Evolutionary conservation across 1,140 invertebrate species (phyloP).

Genomic region (Rhagoletis zephyria): DNA sequence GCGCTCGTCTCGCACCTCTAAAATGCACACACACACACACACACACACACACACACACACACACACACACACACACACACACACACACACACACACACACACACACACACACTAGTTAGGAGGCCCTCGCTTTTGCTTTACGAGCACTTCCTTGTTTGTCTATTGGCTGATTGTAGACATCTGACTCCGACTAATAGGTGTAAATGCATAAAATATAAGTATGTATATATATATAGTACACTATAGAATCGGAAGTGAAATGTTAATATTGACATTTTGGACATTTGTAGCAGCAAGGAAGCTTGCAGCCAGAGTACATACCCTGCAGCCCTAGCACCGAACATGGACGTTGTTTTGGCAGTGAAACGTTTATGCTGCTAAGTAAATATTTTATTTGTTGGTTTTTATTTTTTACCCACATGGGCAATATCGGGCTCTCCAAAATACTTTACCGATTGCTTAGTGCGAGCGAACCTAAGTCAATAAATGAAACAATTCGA

Average conservation of each 20-base stretch:
- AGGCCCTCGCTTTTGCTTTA: background rate
- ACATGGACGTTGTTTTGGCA: no score
- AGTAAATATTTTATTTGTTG: no score
- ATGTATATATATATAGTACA: background rate
- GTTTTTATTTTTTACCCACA: no score
- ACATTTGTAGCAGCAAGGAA: background rate
- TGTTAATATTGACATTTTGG: conserved; percentile 47
- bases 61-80: background rate
- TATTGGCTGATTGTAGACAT: background rate
- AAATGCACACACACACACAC: background rate
- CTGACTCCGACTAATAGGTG: conserved; percentile 21
- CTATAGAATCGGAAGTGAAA: conserved; percentile 33
- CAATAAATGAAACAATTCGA: background rate
- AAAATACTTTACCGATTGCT: background rate
- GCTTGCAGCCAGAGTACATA: background rate
- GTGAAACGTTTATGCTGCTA: no score
- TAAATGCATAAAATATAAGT: background rate
- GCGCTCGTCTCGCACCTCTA: background rate
- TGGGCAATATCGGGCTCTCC: background rate
- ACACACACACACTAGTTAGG: background rate
- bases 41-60: background rate
- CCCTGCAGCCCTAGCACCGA: background rate
- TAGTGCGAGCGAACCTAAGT: conserved; percentile 3
- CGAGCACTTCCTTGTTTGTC: background rate
- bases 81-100: background rate